A percentile compares a stretch with the other conserved stretches of the same genome.
Evolutionary conservation across 2,888 invertebrate genomes (phyloP).

Genomic region (Athetis lepigone): DNA sequence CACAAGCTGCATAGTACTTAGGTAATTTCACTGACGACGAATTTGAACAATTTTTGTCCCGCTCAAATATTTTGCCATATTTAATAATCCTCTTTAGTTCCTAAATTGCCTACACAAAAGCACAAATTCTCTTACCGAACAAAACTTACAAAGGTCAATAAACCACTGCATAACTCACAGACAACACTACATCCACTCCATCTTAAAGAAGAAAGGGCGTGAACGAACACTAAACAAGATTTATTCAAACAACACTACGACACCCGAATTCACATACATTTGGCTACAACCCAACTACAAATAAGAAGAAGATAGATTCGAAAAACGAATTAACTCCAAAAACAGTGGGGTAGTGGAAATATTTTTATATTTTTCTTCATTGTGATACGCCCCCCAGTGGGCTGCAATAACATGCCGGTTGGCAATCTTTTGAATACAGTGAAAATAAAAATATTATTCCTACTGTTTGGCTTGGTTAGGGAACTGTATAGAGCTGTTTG

Average conservation of each 20-base stretch:
- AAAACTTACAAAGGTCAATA: conserved; percentile 36
- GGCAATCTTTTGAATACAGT: conserved; percentile 77
- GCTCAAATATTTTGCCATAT: too few species aligned
- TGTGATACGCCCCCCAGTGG: conserved; percentile 65
- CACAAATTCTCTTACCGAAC: background rate
- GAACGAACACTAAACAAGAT: conserved; percentile 56
- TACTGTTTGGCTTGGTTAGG: conserved; percentile 67
- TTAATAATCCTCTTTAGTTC: too few species aligned
- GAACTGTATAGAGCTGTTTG: conserved; percentile 57
- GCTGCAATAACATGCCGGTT: conserved; percentile 78
- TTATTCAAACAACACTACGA: conserved; percentile 45
- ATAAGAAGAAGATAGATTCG: conserved; percentile 72
- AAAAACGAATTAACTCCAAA: conserved; percentile 72
- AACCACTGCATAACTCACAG: conserved; percentile 34
- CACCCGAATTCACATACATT: conserved; percentile 55
- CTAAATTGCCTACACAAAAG: background rate
- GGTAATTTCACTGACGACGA: too few species aligned
- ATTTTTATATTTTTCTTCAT: conserved; percentile 76
- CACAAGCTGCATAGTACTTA: too few species aligned
- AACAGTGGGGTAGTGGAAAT: conserved; percentile 67
- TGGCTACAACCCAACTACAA: conserved; percentile 71
- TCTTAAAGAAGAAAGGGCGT: conserved; percentile 47
- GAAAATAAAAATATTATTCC: conserved; percentile 77
- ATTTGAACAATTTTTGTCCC: too few species aligned
- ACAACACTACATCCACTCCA: conserved; percentile 41